phyloP scores from a whole-genome alignment of 1,140 invertebrate species.

The Papilio xuthus region DNA sequence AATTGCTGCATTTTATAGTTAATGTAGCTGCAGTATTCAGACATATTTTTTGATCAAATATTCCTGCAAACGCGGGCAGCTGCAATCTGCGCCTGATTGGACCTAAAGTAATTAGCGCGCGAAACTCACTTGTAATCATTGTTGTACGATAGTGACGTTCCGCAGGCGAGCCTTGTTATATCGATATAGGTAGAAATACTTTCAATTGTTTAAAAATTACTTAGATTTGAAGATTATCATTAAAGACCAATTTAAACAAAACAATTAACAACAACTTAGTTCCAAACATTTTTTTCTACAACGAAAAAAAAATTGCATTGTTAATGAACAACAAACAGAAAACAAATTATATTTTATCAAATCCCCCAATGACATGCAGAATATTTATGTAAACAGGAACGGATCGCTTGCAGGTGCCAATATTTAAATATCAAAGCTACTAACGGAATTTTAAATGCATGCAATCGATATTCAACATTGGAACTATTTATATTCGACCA shows the following conservation, averaged over 20 bases:
- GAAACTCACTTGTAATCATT: conserved; percentile 3
- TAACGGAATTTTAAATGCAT: background rate
- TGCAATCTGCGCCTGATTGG: conserved; percentile 7
- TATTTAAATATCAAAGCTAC: background rate
- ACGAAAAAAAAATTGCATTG: background rate
- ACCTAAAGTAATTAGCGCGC: conserved; percentile 2
- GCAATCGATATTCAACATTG: background rate
- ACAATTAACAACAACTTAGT: too few relatives aligned
- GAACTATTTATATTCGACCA: background rate
- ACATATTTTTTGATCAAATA: background rate
- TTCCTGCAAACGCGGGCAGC: background rate
- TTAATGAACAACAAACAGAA: background rate
- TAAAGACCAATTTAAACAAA: too few relatives aligned
- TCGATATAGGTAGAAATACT: too few relatives aligned
- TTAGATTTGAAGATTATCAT: too few relatives aligned
- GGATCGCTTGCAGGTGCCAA: background rate
- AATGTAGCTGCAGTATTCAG: background rate
- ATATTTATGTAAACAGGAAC: conserved; percentile 7
- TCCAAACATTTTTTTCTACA: too few relatives aligned
- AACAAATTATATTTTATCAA: background rate
- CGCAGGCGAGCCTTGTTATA: background rate
- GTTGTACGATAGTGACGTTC: background rate
- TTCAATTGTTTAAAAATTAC: too few relatives aligned
- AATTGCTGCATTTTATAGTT: background rate
- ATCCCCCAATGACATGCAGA: background rate